These are phyloP conservation scores for Vannuccia rotundouncinata DNA, from an alignment of 2,888 invertebrate species.

Conservation along the genomic window DNA sequence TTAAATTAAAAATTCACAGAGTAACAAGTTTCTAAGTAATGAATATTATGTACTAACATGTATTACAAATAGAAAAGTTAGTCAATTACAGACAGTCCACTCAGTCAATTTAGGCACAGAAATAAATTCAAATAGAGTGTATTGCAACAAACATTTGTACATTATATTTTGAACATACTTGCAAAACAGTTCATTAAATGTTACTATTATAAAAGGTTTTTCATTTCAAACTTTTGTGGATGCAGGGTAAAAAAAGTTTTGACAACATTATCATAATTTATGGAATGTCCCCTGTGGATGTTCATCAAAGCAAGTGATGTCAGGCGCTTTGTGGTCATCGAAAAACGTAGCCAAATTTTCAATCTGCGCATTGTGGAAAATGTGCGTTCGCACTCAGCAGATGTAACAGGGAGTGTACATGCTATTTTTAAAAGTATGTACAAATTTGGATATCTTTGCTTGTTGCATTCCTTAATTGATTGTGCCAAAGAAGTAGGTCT, in stretches of 20 bases:
- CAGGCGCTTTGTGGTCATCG: constrained; percentile 12
- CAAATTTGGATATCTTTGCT: constrained; percentile 4
- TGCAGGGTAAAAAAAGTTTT: constrained; percentile 20
- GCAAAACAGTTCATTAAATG: background rate
- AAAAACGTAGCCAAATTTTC: constrained; percentile 8
- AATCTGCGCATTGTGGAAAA: constrained; percentile 21
- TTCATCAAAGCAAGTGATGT: constrained; percentile 21
- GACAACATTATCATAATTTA: constrained; percentile 17
- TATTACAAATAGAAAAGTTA: constrained; percentile 5
- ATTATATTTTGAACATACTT: no score
- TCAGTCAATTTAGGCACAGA: constrained; percentile 11
- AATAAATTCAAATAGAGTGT: background rate
- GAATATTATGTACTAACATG: constrained; percentile 17
- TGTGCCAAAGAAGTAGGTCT: constrained; percentile 26
- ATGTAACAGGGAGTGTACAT: constrained; percentile 24
- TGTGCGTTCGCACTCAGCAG: constrained; percentile 16
- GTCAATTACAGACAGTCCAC: constrained; percentile 6
- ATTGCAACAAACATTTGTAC: no score
- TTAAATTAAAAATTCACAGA: constrained; percentile 14
- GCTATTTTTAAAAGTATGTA: constrained; percentile 14
- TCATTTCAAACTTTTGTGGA: constrained; percentile 12
- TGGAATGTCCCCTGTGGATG: constrained; percentile 21
- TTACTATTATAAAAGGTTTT: constrained; percentile 26
- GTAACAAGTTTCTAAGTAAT: constrained; percentile 16
- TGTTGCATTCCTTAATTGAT: constrained; percentile 21